Evolutionary conservation across 2,888 invertebrate species (phyloP), one percentile per base, ranked within the genome.

Genomic region (Toxonevra muliebris): DNA sequence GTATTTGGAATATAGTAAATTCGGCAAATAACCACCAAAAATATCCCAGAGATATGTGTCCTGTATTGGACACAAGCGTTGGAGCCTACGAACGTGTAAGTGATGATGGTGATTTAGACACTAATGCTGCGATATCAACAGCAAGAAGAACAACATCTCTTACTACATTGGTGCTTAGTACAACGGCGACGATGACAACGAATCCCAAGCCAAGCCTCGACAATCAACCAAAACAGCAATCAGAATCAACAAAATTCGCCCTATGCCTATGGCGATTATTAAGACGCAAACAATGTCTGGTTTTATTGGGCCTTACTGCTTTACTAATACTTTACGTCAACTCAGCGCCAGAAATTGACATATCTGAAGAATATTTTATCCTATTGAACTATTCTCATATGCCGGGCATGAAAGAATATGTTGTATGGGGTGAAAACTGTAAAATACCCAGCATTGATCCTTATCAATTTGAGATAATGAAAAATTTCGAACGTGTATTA

Each of bases 371-470:
- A 50, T 71, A 76, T 61, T 76, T 82, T 10, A 75, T 76, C 5
- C 81, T 84, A 4, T 71, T 79, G 67, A 82, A 80, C 68, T 76
- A 80, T 66, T 84, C 84, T 30, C 81, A 78, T 72, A 82, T 82
- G 13, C 75, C 80, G 68, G 83, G 83, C 68, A 83, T 83, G 82
- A 84, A 82, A 76, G 85, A 85, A 69, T 86, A 81, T 75, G 77
- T 86, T 45, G 86, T 86, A 11, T 86, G 88, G 86, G 90, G 88
- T 77, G 85, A 88, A 52, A 88, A 87, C 77, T 92, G 91, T 76
- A 88, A 87, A 77, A 91, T 91, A 79, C 87, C 88, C 17, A 88
- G 90, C 70, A 75, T 89, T 68, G 87, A 90, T 77, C 87, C 90
- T 5, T 88, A 89, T 73, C 88, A 89, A 68, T 75, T 79, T 7